Base-by-base conservation (phyloP, 2,797 vertebrate genomes). In the Enteromius mattozi region DNA sequence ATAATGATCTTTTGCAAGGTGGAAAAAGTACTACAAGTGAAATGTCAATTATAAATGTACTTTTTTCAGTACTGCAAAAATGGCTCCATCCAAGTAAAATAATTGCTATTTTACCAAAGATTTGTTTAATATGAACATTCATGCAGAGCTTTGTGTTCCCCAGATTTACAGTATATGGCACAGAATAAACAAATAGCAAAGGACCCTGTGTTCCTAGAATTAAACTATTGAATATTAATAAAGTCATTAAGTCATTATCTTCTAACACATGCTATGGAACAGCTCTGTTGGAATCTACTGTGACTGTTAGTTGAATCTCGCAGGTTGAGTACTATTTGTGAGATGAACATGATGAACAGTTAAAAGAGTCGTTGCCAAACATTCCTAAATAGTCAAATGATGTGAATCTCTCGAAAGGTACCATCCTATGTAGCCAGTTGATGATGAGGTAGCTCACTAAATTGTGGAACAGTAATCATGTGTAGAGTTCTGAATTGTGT, bases 401-500 rank as follows among this genome's bases (percentile, higher is more conserved):
- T 2, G 1, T 54, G 51, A 54, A 21, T 54, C 51, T 54, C 51
- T 54, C 51, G 3, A 21, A 59, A 59, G n/a, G 4, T 61, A 13
- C 21, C 17, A 2, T 51, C 49, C 49, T 51, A 51, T 51, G 49
- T 19, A 6, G 17, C 17, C n/a, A 59, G n/a, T 13, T 59, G 3
- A 59, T 56, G 19, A 54, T 24, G 56, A 59, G 56, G 21, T 24
- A n/a, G 8, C 51, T 54, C 6, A 54, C 40, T 71, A 7, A 27
- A 9, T n/a, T 71, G 69, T 27, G 3, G n/a, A 61, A 33, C n/a
- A 16, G 69, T 19, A 19, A 2, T 35, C 63, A 35, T 66, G 30
- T 17, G 12, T 17, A 3, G 61, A 30, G 6, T 72, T 49, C 30
- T 82, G 78, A 71, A 49, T n/a, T 45, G 49, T 80, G 42, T 69